Evolutionary conservation across 2,888 invertebrate species (phyloP).

Genomic region (Autographa gamma): DNA sequence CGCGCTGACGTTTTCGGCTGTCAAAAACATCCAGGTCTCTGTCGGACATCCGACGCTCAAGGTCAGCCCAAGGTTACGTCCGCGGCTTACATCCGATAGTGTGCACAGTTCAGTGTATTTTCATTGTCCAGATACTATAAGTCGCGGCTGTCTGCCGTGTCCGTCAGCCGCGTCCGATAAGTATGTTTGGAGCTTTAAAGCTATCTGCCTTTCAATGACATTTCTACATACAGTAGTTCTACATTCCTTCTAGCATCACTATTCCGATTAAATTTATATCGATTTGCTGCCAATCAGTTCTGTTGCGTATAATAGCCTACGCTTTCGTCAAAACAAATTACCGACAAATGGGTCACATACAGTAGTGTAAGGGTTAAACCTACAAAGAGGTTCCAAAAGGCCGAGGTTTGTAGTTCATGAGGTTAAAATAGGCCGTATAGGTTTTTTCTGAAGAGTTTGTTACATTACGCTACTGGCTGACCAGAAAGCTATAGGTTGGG

Average conservation of each 20-base stretch:
- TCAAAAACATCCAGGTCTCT: too few species aligned
- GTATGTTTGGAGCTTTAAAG: too few species aligned
- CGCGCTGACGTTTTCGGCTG: too few species aligned
- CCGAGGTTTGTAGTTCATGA: constrained; percentile 40
- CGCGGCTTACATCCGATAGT: too few species aligned
- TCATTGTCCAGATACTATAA: too few species aligned
- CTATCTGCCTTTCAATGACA: background rate
- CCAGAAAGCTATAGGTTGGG: background rate
- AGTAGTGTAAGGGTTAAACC: constrained; percentile 33
- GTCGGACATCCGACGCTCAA: too few species aligned
- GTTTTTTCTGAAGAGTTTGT: background rate
- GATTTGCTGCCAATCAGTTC: constrained; percentile 54
- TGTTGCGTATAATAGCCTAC: constrained; percentile 42
- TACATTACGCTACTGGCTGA: constrained; percentile 15
- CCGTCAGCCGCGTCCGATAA: too few species aligned
- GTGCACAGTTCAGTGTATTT: too few species aligned
- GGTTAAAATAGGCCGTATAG: constrained; percentile 45
- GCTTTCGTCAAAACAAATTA: constrained; percentile 65
- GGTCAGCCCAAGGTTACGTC: too few species aligned
- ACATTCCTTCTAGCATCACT: constrained; percentile 14
- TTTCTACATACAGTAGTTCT: background rate
- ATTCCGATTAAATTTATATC: constrained; percentile 55
- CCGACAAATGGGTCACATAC: constrained; percentile 60
- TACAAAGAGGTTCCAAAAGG: constrained; percentile 21
- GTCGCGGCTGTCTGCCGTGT: too few species aligned